Evolutionary conservation across 2,888 invertebrate genomes (phyloP), one percentile per base, ranked within the genome.

Genomic region (Drosophila austrosaltans): DNA sequence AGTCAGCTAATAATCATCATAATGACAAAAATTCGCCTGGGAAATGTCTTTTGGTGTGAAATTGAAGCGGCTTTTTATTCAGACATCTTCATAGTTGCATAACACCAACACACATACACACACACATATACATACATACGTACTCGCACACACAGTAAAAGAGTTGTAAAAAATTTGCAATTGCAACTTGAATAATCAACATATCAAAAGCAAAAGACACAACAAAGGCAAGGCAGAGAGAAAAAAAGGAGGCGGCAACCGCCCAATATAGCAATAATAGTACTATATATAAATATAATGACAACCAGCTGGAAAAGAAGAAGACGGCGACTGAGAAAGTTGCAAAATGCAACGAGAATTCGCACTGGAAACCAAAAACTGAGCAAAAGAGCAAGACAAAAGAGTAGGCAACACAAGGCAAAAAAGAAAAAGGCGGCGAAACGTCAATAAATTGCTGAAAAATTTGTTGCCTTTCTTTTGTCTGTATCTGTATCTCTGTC

Each of bases 101-200:
- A 87, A 81, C 64, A 66, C 69, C 66, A 48, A 48, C 48, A 48
- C 48, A 48, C 6, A 42, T n/a, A n/a, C n/a, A n/a, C n/a, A 48
- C 48, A 48, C 48, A 48, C 8, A 8, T 8, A 44, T 8, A 32
- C 72, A 80, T 82, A 48, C 48, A 48, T 20, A 44, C 4, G n/a
- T 6, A 16, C 42, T 16, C 44, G 20, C 44, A 44, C 44, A 10
- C 48, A 10, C 4, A 7, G 6, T 48, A 25, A 25, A 44, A 48
- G 25, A 48, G 48, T 48, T 48, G 48, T 48, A 20, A 48, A 48
- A 48, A 48, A 48, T 48, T 48, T 48, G 48, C 48, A 69, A 69
- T 66, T 82, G 69, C 66, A 67, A 68, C 78, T 76, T 82, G 88
- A 86, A 87, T 86, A 82, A 86, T 82, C 88, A 82, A 86, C 86